A percentile compares a stretch with the other conserved stretches of the same genome.
phyloP scores from a whole-genome alignment of 64 coral and sea anemone species.

The Actinia tenebrosa region DNA sequence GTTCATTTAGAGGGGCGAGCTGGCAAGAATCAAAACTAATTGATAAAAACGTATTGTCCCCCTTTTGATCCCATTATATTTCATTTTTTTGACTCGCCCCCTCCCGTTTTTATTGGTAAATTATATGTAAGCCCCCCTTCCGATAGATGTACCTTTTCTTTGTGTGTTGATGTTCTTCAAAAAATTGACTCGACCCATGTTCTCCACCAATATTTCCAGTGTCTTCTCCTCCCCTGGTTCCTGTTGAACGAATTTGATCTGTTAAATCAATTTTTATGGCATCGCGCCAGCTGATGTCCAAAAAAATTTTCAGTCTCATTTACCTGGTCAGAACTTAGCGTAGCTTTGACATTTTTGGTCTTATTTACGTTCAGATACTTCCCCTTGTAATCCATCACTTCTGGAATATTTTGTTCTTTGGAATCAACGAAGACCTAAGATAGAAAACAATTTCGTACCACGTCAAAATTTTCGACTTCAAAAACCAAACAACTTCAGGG shows the following conservation, averaged over 20 bases:
- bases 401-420: neutral
- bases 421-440: conserved; percentile 23
- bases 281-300: too few species aligned
- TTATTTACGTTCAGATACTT: conserved; percentile 3
- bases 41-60: too few species aligned
- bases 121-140: too few species aligned
- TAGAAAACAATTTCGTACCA: neutral
- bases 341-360: conserved; percentile 6
- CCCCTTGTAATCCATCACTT: neutral
- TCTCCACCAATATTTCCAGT: conserved; percentile 66
- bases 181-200: conserved; percentile 61
- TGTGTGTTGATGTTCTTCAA: conserved; percentile 30
- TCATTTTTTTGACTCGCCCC: too few species aligned
- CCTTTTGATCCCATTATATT: too few species aligned
- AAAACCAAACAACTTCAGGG: neutral
- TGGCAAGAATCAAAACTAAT: too few species aligned
- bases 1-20: too few species aligned
- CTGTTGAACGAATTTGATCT: neutral
- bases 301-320: neutral
- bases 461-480: neutral
- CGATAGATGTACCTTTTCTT: conserved; percentile 49
- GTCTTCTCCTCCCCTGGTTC: neutral
- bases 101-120: too few species aligned
- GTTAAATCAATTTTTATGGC: neutral
- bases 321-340: neutral